Conservation (phyloP, 2,888 invertebrate genomes). For the Melanostoma mellinum region DNA sequence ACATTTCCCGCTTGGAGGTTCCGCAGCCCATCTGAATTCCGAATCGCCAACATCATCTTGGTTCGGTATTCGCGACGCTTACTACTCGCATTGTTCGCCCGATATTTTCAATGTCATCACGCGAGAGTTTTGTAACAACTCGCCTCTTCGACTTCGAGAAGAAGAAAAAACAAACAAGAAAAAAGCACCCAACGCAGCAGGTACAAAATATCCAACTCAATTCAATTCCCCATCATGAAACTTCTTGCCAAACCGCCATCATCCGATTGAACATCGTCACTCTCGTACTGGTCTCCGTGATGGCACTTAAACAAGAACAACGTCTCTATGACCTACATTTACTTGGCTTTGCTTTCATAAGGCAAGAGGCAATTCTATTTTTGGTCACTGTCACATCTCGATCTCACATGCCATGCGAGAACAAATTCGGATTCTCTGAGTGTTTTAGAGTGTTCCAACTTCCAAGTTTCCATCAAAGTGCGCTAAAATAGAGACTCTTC, state of each 20-base stretch:
- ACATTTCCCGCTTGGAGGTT: conserved; percentile 51
- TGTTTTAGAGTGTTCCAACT: not conserved
- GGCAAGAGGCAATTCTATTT: not conserved
- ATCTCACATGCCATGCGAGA: too few species aligned
- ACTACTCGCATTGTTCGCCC: conserved; percentile 70
- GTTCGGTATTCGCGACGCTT: conserved; percentile 30
- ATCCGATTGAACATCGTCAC: conserved; percentile 1
- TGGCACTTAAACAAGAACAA: too few species aligned
- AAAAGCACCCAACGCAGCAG: conserved; percentile 11
- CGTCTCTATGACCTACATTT: conserved; percentile 45
- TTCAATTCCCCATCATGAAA: conserved; percentile 21
- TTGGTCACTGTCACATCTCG: not conserved
- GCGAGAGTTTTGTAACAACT: conserved; percentile 59
- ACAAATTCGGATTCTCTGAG: conserved; percentile 3
- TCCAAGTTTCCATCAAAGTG: conserved; percentile 14
- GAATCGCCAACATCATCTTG: conserved; percentile 1
- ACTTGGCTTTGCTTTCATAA: not conserved
- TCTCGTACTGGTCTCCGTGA: not conserved
- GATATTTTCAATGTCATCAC: conserved; percentile 71
- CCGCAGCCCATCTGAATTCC: not conserved
- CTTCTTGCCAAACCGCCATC: conserved; percentile 19
- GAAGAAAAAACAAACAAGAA: not conserved
- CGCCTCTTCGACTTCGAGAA: conserved; percentile 17
- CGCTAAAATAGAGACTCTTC: conserved; percentile 17
- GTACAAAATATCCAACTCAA: conserved; percentile 4